Percentiles rank a stretch among this genome's conserved stretches.
phyloP scores from a whole-genome alignment of 2,888 invertebrate genomes.

The Abrostola tripartita region DNA sequence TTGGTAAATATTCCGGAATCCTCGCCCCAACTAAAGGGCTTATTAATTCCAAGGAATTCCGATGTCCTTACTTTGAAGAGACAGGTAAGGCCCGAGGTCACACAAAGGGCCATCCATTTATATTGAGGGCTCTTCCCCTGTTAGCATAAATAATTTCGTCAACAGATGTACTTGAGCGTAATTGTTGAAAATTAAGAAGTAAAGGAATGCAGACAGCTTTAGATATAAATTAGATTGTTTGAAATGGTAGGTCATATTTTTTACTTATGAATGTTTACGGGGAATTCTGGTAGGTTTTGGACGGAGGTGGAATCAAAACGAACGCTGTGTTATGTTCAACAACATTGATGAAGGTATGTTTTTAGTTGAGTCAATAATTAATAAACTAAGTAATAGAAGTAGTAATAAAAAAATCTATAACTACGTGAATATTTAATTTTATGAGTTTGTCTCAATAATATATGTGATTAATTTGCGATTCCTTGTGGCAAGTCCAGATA shows the following conservation, averaged over 20 bases:
- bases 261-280: neutral
- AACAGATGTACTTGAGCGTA: constrained; percentile 52
- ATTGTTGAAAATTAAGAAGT: constrained; percentile 42
- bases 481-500: too few relatives aligned
- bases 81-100: constrained; percentile 69
- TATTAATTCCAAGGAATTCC: constrained; percentile 79
- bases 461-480: too few relatives aligned
- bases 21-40: constrained; percentile 70
- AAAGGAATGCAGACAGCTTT: constrained; percentile 12
- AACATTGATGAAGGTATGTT: too few relatives aligned
- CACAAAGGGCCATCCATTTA: constrained; percentile 75
- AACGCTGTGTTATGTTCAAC: too few relatives aligned
- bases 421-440: too few relatives aligned
- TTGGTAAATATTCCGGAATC: constrained; percentile 74
- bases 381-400: too few relatives aligned
- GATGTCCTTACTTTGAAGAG: constrained; percentile 71
- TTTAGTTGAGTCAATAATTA: too few relatives aligned
- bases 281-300: neutral
- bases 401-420: too few relatives aligned
- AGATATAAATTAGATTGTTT: constrained; percentile 25
- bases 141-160: constrained; percentile 73
- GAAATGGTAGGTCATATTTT: constrained; percentile 1
- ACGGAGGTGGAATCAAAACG: too few relatives aligned
- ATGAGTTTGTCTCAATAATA: too few relatives aligned
- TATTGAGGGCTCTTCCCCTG: constrained; percentile 68